phyloP scores from a whole-genome alignment of 2,797 vertebrate genomes.

The Onychomys leucogaster region DNA sequence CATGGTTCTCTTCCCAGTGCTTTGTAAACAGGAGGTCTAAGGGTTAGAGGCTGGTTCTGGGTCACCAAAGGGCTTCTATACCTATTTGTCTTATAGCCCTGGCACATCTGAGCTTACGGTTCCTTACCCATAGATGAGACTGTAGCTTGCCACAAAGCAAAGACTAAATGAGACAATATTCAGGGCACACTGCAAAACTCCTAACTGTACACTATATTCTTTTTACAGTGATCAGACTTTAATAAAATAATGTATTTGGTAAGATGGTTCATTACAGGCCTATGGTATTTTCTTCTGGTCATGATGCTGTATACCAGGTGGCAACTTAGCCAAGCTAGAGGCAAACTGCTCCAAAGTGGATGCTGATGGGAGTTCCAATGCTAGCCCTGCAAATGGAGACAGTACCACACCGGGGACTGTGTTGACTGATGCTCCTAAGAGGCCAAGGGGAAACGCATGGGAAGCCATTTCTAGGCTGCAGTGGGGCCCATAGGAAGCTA shows the following conservation, averaged over 20 bases:
- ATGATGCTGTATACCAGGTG: background rate
- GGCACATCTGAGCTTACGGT: conserved; percentile 1
- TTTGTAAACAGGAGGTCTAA: background rate
- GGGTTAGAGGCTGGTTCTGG: background rate
- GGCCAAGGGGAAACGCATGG: background rate
- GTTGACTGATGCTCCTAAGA: background rate
- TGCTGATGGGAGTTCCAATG: background rate
- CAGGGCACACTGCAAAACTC: background rate
- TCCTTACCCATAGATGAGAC: background rate
- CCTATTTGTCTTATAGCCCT: background rate
- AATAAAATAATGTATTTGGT: conserved; percentile 4
- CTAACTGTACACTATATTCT: background rate
- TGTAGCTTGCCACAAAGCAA: background rate
- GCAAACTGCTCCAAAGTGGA: background rate
- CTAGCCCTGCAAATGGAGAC: background rate
- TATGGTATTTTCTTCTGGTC: background rate
- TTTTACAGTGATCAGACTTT: background rate
- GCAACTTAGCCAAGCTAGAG: background rate
- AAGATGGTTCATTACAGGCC: background rate
- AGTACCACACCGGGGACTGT: background rate
- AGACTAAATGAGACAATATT: background rate
- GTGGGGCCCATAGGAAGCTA: background rate
- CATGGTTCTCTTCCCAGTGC: background rate
- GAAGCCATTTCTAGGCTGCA: background rate
- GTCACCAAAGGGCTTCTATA: background rate